A percentile compares a stretch with the other conserved stretches of the same genome.
Conservation (phyloP, 1,140 invertebrate species). For the Archivesica marissinica region DNA sequence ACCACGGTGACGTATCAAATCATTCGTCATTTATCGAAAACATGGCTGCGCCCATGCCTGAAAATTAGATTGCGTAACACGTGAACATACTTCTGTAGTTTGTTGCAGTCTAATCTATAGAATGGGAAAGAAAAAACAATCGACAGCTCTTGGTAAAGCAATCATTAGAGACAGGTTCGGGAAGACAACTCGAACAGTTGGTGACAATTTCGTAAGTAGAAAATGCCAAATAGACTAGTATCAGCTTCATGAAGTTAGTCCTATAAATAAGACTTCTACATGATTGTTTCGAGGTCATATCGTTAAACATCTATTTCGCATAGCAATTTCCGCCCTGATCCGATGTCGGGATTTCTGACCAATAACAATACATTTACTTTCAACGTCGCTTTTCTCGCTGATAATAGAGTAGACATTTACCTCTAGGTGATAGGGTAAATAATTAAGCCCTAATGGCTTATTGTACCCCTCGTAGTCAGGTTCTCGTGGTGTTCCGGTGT, state of each 20-base stretch:
- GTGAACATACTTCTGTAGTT: background rate
- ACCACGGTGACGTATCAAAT: background rate
- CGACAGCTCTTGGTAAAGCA: conserved; percentile 87
- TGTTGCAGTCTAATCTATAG: background rate
- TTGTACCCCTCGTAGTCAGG: too few species aligned
- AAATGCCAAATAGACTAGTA: background rate
- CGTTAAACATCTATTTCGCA: background rate
- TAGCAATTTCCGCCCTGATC: background rate
- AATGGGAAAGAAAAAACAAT: conserved; percentile 88
- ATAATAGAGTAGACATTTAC: too few species aligned
- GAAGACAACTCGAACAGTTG: conserved; percentile 77
- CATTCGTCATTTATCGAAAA: background rate
- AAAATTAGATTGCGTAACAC: conserved; percentile 21
- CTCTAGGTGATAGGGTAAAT: too few species aligned
- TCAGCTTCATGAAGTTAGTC: background rate
- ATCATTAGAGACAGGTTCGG: conserved; percentile 92
- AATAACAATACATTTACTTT: background rate
- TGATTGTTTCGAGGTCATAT: background rate
- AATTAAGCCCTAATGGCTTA: too few species aligned
- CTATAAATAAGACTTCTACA: background rate
- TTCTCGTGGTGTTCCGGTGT: too few species aligned
- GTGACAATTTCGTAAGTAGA: conserved; percentile 68
- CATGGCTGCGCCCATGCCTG: conserved; percentile 5
- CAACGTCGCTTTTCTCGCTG: background rate
- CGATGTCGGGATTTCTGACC: background rate